Base-by-base conservation (phyloP, 2,888 invertebrate species). In the Drosophila hamatofila region DNA sequence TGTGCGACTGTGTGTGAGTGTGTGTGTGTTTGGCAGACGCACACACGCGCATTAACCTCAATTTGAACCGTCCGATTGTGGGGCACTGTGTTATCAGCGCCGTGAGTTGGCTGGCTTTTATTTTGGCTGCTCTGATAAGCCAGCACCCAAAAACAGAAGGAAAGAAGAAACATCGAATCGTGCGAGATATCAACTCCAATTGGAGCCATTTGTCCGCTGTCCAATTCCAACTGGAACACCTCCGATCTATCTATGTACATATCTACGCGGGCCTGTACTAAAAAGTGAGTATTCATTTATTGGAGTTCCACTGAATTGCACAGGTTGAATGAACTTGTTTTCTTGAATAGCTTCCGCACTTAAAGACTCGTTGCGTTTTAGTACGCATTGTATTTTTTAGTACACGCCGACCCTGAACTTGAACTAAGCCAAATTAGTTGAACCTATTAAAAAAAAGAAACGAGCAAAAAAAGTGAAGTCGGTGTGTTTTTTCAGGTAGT, bases 11-110 rank as follows among this genome's bases (percentile, higher is more conserved):
- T 39, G 39, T 58, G 61, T 62, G 69, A 60, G 62, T 65, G 54
- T 52, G 56, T 62, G 65, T 70, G 65, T 65, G 54, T 70, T 51
- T 66, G 41, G 46, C 42, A 51, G 54, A 79, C 89, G 52, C 85
- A 86, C 46, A 86, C 86, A 65, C 46, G 58, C 72, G 61, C 72
- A 74, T 75, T 86, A 89, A 86, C 86, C 86, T 87, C 84, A 87
- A 87, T 86, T 86, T 75, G 85, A 84, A 87, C 83, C 75, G 49
- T 71, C 74, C 87, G 86, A 87, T 86, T 89, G 84, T 89, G 88
- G 89, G 86, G 89, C 86, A 86, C 87, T 89, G 73, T 86, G 86
- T 86, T 86, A 86, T 86, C 86, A 73, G 48, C 57, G 55, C 62
- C 75, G 84, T 72, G 59, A 71, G 72, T 81, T 81, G 82, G 75